phyloP scores from a whole-genome alignment of 2,113 vertebrate genomes.

The Nycticorax nycticorax region DNA sequence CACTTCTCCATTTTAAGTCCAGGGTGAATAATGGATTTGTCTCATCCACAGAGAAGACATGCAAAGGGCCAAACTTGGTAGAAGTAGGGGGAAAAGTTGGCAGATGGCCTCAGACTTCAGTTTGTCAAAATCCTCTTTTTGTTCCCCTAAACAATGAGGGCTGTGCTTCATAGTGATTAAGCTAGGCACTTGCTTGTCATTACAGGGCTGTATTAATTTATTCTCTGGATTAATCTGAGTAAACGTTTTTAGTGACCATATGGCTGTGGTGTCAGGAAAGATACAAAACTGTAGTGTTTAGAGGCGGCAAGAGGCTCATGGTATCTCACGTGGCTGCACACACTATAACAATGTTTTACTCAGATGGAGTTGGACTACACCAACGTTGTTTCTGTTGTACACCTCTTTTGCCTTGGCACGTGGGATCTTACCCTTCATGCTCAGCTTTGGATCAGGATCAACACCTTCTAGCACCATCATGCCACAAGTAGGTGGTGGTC shows the following conservation, averaged over 20 bases:
- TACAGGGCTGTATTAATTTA: not conserved
- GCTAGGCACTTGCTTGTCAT: not conserved
- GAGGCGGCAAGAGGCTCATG: not conserved
- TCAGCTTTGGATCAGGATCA: not conserved
- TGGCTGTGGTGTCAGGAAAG: not conserved
- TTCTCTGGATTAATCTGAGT: not conserved
- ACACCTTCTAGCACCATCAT: no score
- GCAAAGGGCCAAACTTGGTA: not conserved
- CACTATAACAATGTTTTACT: not conserved
- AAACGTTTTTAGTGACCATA: not conserved
- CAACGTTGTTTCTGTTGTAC: not conserved
- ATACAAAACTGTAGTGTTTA: not conserved
- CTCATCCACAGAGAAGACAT: not conserved
- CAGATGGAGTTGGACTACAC: not conserved
- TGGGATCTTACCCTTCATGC: not conserved
- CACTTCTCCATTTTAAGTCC: not conserved
- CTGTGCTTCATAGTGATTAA: not conserved
- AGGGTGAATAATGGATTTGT: not conserved
- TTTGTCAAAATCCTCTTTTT: not conserved
- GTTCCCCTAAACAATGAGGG: not conserved
- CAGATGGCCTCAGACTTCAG: not conserved
- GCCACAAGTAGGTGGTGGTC: not conserved
- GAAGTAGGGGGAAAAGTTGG: not conserved
- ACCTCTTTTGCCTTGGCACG: fast-evolving
- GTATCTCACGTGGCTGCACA: not conserved